Conservation (phyloP, 2,888 invertebrate genomes). For the Troilus luridus region DNA sequence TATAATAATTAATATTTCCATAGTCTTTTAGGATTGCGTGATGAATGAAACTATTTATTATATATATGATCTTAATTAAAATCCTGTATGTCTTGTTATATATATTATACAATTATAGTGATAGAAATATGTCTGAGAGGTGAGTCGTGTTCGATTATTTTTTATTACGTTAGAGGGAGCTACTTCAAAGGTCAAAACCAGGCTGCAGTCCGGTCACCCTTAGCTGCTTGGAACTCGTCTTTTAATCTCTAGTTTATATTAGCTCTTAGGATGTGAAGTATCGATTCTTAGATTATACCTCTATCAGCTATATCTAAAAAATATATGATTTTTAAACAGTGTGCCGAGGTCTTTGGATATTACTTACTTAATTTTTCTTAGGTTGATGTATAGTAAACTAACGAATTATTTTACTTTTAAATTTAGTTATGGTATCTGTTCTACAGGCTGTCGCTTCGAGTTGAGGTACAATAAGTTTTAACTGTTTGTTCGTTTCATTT, state of each 20-base stretch:
- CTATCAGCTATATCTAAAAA: too few species aligned
- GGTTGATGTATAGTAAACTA: too few species aligned
- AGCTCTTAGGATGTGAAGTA: background rate
- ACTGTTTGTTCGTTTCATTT: too few species aligned
- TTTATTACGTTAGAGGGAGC: background rate
- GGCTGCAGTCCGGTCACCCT: background rate
- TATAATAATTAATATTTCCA: background rate
- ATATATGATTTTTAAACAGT: too few species aligned
- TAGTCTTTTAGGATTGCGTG: background rate
- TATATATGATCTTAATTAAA: background rate
- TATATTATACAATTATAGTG: background rate
- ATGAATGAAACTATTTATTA: background rate
- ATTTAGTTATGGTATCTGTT: too few species aligned
- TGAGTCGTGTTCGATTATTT: background rate
- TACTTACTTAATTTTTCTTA: too few species aligned
- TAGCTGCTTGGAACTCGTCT: background rate
- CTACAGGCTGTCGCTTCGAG: too few species aligned
- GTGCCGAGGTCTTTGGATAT: too few species aligned
- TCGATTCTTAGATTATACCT: background rate
- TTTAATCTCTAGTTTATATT: background rate
- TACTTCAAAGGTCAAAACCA: conserved; percentile 8
- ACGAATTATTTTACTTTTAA: too few species aligned
- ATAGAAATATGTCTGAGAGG: background rate
- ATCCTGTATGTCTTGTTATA: background rate
- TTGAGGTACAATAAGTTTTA: too few species aligned